Evolutionary conservation across 2,888 invertebrate genomes (phyloP), one percentile per base, ranked within the genome.

Genomic region (Tetragonula carbonaria): DNA sequence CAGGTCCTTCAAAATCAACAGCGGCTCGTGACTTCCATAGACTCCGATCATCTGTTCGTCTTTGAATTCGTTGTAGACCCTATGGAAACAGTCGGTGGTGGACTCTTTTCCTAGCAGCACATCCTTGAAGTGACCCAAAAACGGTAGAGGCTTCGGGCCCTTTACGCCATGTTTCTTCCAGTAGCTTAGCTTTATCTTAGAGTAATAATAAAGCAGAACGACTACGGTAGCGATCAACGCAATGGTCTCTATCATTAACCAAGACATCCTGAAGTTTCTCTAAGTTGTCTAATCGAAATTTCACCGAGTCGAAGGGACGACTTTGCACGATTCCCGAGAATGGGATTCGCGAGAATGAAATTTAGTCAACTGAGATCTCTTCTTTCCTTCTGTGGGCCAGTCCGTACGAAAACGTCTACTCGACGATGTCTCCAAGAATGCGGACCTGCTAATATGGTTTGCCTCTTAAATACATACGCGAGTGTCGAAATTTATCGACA

Each of bases 91-190:
- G 74, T 93, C 91, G 4, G 93, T 93, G 16, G 94, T 84, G 2
- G 92, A 91, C 18, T 74, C 83, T 81, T 90, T 93, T 4, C 92
- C 91, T 3, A 94, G 78, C 0, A 88, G 71, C 0, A 95, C 89
- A 21, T 93, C 92, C 65, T 92, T 93, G 62, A 95, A 92, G 80
- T 94, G 95, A 0, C 95, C 95, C 74, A 95, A 93, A 8, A 95
- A 84, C 0, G 94, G 93, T 2, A 91, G 23, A 0, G 95, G 95
- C 78, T 92, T 91, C 2, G 95, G 93, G 51, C 93, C 95, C 2
- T 91, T 90, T 1, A 95, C 92, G 11, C 93, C 93, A 28, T 92
- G 92, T 3, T 90, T 91, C 82, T 93, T 93, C 95, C 95, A 95
- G 85, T 94, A 95, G 67, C 93, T 91, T 80, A 93, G 95, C 21